A percentile compares a stretch with the other conserved stretches of the same genome.
Evolutionary conservation across 2,113 vertebrate species (phyloP).

Genomic region (Sprattus sprattus): DNA sequence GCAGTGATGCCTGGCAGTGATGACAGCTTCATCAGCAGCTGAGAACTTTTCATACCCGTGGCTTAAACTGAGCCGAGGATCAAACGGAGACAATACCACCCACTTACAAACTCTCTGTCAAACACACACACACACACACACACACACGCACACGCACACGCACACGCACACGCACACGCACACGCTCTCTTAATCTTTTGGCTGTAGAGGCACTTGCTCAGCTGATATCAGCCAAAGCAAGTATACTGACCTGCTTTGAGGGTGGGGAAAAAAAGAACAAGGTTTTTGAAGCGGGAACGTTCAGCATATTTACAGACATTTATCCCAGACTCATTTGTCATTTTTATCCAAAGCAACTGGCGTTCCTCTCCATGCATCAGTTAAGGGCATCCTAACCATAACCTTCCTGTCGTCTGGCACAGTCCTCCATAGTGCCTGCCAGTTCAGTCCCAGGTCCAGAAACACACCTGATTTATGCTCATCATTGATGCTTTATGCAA

Average conservation of each 20-base stretch:
- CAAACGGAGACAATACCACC: neutral
- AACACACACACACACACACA: conserved; percentile 4
- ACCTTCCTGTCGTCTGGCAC: neutral
- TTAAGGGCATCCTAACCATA: neutral
- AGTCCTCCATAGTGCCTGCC: neutral
- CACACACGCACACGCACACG: neutral
- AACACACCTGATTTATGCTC: neutral
- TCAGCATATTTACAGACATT: neutral
- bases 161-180: too few species aligned
- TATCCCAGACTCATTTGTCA: neutral
- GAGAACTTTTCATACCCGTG: neutral
- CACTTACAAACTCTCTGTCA: neutral
- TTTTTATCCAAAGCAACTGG: neutral
- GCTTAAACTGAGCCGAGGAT: conserved; percentile 23
- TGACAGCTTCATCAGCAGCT: neutral
- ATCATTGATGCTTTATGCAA: neutral
- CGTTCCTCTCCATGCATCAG: neutral
- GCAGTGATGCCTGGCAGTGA: neutral
- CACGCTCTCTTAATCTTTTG: neutral
- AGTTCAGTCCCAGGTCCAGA: neutral
- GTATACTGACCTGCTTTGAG: neutral
- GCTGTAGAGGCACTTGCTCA: neutral
- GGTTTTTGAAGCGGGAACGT: neutral
- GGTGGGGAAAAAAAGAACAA: neutral
- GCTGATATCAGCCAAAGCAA: conserved; percentile 1